These are phyloP conservation scores for Zaprionus lineosus DNA, from an alignment of 2,888 invertebrate species.

Conservation along the genomic window DNA sequence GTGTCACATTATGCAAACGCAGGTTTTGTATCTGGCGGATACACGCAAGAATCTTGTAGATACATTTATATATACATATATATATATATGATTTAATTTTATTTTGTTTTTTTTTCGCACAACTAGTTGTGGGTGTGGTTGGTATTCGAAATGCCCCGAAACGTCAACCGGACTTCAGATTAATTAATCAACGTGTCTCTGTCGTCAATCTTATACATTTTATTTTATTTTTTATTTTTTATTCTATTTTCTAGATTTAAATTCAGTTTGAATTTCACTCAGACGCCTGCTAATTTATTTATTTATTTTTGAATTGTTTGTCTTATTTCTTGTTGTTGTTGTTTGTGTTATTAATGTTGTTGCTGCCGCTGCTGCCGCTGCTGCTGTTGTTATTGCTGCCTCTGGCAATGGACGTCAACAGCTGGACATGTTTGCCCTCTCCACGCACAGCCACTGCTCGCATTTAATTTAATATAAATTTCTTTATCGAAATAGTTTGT, in stretches of 20 bases:
- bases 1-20: constrained; percentile 20
- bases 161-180: constrained; percentile 67
- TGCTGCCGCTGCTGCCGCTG: constrained; percentile 18
- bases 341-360: not conserved
- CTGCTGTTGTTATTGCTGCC: constrained; percentile 19
- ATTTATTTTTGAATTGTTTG: constrained; percentile 65
- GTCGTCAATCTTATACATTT: constrained; percentile 66
- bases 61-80: not conserved
- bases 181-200: constrained; percentile 77
- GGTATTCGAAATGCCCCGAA: constrained; percentile 32
- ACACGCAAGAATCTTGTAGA: constrained; percentile 9
- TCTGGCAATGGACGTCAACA: constrained; percentile 64
- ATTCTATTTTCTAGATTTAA: constrained; percentile 25
- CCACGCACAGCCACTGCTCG: constrained; percentile 3
- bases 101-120: too few relatives aligned
- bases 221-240: constrained; percentile 14
- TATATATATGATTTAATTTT: constrained; percentile 20
- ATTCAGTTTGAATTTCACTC: constrained; percentile 44
- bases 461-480: constrained; percentile 60
- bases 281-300: constrained; percentile 55
- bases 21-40: constrained; percentile 28
- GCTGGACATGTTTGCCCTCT: constrained; percentile 64
- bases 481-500: constrained; percentile 67
- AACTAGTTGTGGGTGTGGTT: constrained; percentile 21
- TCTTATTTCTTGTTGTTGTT: constrained; percentile 19